phyloP scores from a whole-genome alignment of 2,797 vertebrate species.

The Nothura maculosa region DNA sequence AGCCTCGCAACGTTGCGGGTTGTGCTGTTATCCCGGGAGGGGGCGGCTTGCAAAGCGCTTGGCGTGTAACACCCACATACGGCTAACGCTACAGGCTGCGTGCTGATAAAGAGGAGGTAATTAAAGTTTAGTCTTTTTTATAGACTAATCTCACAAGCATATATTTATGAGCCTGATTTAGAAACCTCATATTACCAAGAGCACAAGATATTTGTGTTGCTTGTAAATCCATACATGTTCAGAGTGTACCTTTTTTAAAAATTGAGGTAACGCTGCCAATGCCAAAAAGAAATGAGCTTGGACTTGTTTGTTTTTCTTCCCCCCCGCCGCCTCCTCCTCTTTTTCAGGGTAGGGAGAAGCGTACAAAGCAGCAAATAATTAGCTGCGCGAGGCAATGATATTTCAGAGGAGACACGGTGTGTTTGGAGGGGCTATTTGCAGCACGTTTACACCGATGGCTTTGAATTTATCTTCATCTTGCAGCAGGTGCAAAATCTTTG shows the following conservation, averaged over 20 bases:
- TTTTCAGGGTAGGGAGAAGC: background rate
- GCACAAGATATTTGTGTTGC: conserved; percentile 27
- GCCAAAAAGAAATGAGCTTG: background rate
- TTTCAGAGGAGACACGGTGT: conserved; percentile 34
- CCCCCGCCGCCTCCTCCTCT: background rate
- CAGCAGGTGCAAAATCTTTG: conserved; percentile 12
- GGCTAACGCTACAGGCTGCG: conserved; percentile 53
- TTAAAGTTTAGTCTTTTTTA: conserved; percentile 68
- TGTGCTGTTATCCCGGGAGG: background rate
- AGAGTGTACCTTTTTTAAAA: background rate
- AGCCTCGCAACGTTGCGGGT: background rate
- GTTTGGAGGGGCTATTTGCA: conserved; percentile 27
- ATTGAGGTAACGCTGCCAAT: background rate
- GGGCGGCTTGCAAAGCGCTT: conserved; percentile 46
- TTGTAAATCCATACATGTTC: conserved; percentile 30
- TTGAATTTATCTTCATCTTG: conserved; percentile 56
- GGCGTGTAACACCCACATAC: conserved; percentile 60
- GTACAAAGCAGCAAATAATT: conserved; percentile 22
- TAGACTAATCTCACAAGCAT: conserved; percentile 71
- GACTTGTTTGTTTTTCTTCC: accelerated
- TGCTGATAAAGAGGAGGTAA: conserved; percentile 71
- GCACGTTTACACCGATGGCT: conserved; percentile 13
- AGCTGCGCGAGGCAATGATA: background rate
- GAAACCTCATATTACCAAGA: conserved; percentile 55
- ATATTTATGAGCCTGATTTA: conserved; percentile 74